A percentile compares a stretch with the other conserved stretches of the same genome.
Evolutionary conservation across 1,140 invertebrate species (phyloP).

Genomic region (Tribolium madens): DNA sequence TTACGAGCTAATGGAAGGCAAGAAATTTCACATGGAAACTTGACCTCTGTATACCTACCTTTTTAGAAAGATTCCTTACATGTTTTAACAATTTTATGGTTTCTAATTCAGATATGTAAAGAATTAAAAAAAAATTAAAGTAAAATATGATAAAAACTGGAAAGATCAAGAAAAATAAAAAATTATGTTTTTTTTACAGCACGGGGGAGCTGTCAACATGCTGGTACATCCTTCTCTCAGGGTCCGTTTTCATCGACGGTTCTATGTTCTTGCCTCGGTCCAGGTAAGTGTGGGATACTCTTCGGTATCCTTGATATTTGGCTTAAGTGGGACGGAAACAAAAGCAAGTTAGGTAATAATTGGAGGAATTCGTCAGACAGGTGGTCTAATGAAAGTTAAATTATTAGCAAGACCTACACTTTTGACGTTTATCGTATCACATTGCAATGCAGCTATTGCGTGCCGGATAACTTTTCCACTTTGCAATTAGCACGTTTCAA

Average conservation of each 20-base stretch:
- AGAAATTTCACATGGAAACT: too few species aligned
- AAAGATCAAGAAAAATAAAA: too few species aligned
- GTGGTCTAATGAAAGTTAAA: constrained; percentile 26
- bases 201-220: constrained; percentile 83
- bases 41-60: too few species aligned
- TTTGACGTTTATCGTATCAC: constrained; percentile 6
- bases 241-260: constrained; percentile 91
- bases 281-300: constrained; percentile 73
- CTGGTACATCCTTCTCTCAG: constrained; percentile 88
- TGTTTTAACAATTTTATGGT: too few species aligned
- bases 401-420: constrained; percentile 3
- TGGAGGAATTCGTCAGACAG: constrained; percentile 21
- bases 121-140: too few species aligned
- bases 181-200: constrained; percentile 72
- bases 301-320: constrained; percentile 13
- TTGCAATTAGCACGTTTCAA: constrained; percentile 10
- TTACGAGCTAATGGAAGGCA: too few species aligned
- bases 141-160: too few species aligned
- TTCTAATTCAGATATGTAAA: too few species aligned
- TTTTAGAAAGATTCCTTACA: too few species aligned
- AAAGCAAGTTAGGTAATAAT: constrained; percentile 10
- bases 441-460: neutral
- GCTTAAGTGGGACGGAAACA: constrained; percentile 18
- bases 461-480: neutral
- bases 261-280: constrained; percentile 87